Conservation (phyloP, 2,888 invertebrate genomes). For the Lottia gigantea region DNA sequence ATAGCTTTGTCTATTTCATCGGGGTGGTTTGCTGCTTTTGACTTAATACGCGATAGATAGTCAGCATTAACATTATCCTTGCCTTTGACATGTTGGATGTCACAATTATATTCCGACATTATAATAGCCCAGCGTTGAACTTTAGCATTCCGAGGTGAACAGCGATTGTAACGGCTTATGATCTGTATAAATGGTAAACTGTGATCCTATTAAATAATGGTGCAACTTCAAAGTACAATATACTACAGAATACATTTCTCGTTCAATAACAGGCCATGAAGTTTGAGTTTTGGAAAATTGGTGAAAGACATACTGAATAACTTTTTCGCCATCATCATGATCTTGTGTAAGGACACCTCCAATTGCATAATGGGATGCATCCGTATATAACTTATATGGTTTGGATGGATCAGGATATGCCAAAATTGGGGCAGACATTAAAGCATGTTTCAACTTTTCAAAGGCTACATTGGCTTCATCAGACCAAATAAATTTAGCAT, state of each 20-base stretch:
- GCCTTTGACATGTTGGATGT: background rate
- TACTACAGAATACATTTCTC: background rate
- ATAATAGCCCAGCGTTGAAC: slow-evolving; percentile 6
- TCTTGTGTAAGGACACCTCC: background rate
- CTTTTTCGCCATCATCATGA: background rate
- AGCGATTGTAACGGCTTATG: slow-evolving; percentile 14
- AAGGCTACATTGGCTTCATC: slow-evolving; percentile 9
- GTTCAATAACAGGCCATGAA: slow-evolving; percentile 13
- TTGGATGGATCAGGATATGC: background rate
- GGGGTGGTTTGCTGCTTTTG: too few species aligned
- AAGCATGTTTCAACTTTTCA: background rate
- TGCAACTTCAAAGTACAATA: too few species aligned
- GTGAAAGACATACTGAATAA: slow-evolving; percentile 14
- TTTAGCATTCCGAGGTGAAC: slow-evolving; percentile 12
- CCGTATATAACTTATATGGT: slow-evolving; percentile 13
- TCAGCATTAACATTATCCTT: background rate
- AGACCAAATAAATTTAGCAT: slow-evolving; percentile 10
- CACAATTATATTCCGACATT: slow-evolving; percentile 11
- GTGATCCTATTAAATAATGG: background rate
- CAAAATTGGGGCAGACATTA: too few species aligned
- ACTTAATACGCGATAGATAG: background rate
- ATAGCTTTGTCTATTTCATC: slow-evolving; percentile 11
- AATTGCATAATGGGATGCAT: slow-evolving; percentile 15
- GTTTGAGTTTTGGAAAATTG: background rate
- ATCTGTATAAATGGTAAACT: slow-evolving; percentile 8